Evolutionary conservation across 2,888 invertebrate species (phyloP), one percentile per base, ranked within the genome.

Genomic region (Platycheirus rosarum): DNA sequence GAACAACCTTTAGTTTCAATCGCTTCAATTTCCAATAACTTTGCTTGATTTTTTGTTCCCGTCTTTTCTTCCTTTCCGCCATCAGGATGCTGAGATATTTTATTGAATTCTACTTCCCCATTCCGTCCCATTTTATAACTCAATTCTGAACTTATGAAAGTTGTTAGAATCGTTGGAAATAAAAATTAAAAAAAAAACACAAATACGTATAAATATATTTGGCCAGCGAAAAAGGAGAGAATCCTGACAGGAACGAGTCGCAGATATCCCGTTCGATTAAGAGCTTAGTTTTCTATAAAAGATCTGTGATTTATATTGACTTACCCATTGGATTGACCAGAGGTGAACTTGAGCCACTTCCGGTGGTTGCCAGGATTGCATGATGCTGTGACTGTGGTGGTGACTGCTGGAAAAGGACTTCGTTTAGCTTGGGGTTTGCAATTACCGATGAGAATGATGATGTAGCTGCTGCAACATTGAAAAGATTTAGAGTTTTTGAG

Each of bases 1-100:
- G 77, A 68, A 77, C 77, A 77, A 49, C 76, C 82, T 82, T 82
- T 82, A 82, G 82, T 82, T 82, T 82, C 82, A 82, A 82, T 82
- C 77, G 82, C 71, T 82, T 82, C 80, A 71, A 82, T 82, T 77
- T 82, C 46, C 82, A 77, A 68, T 77, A 77, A 77, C 71, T 76
- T 78, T 66, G 11, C 16, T 60, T 16, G 29, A n/a, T 57, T 57
- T 37, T 37, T 37, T 40, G 32, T 9, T 46, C 11, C 7, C 9
- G 5, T 44, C 62, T 29, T 57, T 42, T 40, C 40, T 70, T 70
- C 18, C 42, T 49, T 62, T 63, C 71, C 55, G 49, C 68, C 32
- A 26, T 26, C 68, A 68, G 77, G 65, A 76, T 55, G 53, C 66
- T 63, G 74, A 55, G 73, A 66, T 66, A 63, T 76, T 80, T 80